phyloP scores from a whole-genome alignment of 1,140 invertebrate genomes.

The Palaemon carinicauda region DNA sequence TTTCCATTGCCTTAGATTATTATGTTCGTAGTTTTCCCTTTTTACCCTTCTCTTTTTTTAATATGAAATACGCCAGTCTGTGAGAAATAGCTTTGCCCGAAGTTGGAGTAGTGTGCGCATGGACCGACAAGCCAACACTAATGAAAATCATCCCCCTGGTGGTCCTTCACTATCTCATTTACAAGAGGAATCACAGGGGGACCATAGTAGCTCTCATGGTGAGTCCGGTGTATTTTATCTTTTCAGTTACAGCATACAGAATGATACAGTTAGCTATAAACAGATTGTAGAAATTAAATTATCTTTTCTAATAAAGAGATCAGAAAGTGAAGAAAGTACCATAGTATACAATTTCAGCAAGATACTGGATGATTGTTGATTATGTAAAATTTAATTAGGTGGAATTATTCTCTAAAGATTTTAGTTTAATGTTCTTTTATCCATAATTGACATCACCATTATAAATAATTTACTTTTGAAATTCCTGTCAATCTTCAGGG shows the following conservation, averaged over 20 bases:
- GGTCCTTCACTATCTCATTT: constrained; percentile 39
- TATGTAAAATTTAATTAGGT: too few relatives aligned
- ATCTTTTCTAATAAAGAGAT: too few relatives aligned
- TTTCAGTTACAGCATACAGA: too few relatives aligned
- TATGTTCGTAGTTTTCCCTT: neutral
- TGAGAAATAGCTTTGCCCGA: constrained; percentile 33
- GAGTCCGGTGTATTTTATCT: neutral
- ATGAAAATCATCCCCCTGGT: constrained; percentile 4
- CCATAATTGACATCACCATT: neutral
- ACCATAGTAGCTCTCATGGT: constrained; percentile 13
- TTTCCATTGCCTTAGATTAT: neutral
- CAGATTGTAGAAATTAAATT: too few relatives aligned
- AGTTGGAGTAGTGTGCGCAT: constrained; percentile 45
- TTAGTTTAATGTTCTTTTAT: too few relatives aligned
- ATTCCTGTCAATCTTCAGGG: neutral
- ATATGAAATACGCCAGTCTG: neutral
- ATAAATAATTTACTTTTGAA: neutral
- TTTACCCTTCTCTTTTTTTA: too few relatives aligned
- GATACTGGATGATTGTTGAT: too few relatives aligned
- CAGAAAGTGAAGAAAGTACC: too few relatives aligned
- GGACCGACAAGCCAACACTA: constrained; percentile 25
- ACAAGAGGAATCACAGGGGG: constrained; percentile 45
- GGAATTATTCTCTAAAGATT: too few relatives aligned
- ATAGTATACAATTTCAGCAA: too few relatives aligned
- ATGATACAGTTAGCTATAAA: too few relatives aligned